Conservation (phyloP, 2,113 vertebrate species). For the Orientallactaga bullata region DNA sequence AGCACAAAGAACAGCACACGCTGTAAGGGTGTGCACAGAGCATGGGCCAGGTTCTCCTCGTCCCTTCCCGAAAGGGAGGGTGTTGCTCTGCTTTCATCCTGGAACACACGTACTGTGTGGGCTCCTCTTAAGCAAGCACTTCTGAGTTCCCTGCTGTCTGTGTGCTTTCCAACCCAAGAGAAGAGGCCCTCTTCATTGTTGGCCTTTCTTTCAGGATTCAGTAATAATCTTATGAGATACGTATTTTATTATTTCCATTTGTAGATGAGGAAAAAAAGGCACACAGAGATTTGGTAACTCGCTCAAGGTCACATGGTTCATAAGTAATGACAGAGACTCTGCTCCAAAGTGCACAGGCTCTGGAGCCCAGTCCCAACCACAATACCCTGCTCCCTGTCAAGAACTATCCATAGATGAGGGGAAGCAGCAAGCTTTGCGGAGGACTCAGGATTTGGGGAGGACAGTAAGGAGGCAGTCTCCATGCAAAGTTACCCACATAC, state of each 20-base stretch:
- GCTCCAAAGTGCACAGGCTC: neutral
- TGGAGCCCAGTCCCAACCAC: neutral
- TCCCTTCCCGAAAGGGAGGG: neutral
- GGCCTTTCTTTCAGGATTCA: neutral
- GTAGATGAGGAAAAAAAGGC: neutral
- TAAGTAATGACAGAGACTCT: neutral
- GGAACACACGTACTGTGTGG: neutral
- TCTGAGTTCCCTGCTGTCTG: neutral
- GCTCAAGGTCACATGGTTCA: neutral
- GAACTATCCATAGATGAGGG: neutral
- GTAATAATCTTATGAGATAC: neutral
- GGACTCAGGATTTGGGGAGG: neutral
- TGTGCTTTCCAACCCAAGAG: neutral
- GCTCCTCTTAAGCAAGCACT: neutral
- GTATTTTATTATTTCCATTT: constrained; percentile 43
- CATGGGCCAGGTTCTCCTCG: neutral
- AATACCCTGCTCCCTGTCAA: neutral
- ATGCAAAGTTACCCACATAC: neutral
- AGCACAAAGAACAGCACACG: neutral
- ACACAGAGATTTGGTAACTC: neutral
- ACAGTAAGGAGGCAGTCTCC: neutral
- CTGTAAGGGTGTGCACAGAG: neutral
- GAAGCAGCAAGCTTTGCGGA: neutral
- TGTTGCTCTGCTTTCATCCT: neutral
- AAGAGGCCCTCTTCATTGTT: neutral